Conservation (phyloP, 2,113 vertebrate genomes). For the Steatornis caripensis region DNA sequence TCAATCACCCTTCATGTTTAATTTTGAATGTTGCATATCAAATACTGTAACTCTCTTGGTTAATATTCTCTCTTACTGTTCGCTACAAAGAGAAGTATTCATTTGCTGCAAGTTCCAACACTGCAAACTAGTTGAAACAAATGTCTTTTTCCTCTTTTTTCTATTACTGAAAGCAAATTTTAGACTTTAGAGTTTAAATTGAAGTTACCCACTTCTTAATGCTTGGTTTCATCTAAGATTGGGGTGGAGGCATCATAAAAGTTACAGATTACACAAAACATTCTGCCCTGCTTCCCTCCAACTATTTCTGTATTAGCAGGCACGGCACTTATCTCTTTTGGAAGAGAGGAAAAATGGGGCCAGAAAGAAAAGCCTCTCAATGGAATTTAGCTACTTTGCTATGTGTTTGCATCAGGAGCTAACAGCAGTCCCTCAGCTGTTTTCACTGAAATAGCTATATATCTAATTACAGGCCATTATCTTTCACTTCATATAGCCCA, state of each 20-base stretch:
- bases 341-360: neutral
- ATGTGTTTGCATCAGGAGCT: neutral
- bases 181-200: neutral
- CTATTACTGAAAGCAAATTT: neutral
- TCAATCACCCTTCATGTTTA: neutral
- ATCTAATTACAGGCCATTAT: neutral
- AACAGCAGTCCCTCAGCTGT: neutral
- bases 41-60: neutral
- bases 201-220: neutral
- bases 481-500: neutral
- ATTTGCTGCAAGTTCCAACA: neutral
- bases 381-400: neutral
- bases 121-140: neutral
- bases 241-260: neutral
- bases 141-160: neutral
- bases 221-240: neutral
- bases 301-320: neutral
- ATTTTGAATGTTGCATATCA: neutral
- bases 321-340: neutral
- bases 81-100: neutral
- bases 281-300: accelerated
- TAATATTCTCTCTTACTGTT: neutral
- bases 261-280: neutral
- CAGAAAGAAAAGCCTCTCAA: neutral
- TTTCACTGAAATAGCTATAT: neutral